Base-by-base conservation (phyloP, 2,888 invertebrate genomes). In the Leucophenga maculata region DNA sequence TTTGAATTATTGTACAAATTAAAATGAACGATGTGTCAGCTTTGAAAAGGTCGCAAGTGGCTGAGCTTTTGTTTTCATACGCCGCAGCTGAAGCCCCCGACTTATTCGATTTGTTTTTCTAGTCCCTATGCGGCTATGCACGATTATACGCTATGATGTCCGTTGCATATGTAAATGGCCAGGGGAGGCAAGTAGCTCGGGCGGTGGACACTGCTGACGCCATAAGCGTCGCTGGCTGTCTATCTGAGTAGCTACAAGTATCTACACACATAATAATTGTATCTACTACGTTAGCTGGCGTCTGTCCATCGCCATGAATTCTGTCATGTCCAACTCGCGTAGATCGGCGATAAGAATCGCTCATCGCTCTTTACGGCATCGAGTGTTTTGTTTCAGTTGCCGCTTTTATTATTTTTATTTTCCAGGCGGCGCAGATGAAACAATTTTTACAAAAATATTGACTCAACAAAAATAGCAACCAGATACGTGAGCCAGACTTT, bases 11-110 rank as follows among this genome's bases (percentile, higher is more conserved):
- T 50, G 64, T 74, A 70, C 74, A 84, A 85, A 84, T 84, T 85
- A 85, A 85, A 85, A 85, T 82, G 80, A 85, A 83, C 84, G 82
- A 84, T 84, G 82, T 84, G 85, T 83, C 83, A 80, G 76, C 67
- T 20, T 39, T 59, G 64, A 62, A 69, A 69, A 70, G 70, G 70
- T 72, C 72, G 64, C 67, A 32, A 46, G 65, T 32, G 46, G 6
- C 32, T 57, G 67, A 67, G 70, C 50, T 66, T 68, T 64, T 68
- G 44, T 59, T 60, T 59, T 32, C 18, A 52, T 52, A 13, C 18
- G 57, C 57, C 22, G 65, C 68, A 39, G 18, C 26, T 26, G 57
- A 44, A 76, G 16, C 32, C 46, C 50, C 57, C 46, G 8, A 6
- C 48, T 26, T 26, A 26, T 26, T 2, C 39, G 39, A 39, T 39